Base-by-base conservation (phyloP, 92 coral and sea anemone species). In the Isaurus tuberculatus region DNA sequence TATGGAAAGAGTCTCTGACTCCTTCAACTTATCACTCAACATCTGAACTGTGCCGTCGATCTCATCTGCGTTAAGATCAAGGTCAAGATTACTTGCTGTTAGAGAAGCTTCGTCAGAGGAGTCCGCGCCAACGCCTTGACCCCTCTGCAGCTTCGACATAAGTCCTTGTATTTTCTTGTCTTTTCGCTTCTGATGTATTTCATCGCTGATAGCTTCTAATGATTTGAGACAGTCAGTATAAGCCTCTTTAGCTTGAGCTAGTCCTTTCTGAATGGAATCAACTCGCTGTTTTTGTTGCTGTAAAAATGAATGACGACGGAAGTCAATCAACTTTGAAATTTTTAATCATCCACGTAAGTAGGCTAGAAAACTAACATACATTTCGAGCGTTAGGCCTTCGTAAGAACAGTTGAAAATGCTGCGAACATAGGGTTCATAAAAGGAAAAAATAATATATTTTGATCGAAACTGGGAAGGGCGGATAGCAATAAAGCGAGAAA, bases 41-140 rank as follows among this genome's bases (percentile, higher is more conserved):
- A 58, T 34, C 70, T 77, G 82, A 22, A 77, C 82, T 32, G 55
- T 58, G 70, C 70, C 82, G 17, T 77, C 70, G 60, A 77, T 77
- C 55, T 77, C 82, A 36, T 77, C 82, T 33, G 70, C 10, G 36
- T 94, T 94, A 23, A 94, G 86, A 64, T 94, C 98, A 23, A 94
- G 91, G 80, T 94, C 98, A 3, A 94, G 90, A 49, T 89, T 90
- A 42, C 98, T 94, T 15, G 91, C 89, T 44, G 90, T 69, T 20
- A 94, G 88, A 15, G 98, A 94, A 1, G 92, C 80, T 33, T 97
- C 99, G 10, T 94, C 98, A 11, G 94, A 92, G 0, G 99, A 97
- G 22, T 97, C 99, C 2, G 99, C 99, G 27, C 99, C 99, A 25
- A 97, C 99, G 19, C 99, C 99, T 16, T 92, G 89, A 43, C 88